These are phyloP conservation scores for Stenotaenia linearis DNA, from an alignment of 2,888 invertebrate species.

Conservation along the genomic window DNA sequence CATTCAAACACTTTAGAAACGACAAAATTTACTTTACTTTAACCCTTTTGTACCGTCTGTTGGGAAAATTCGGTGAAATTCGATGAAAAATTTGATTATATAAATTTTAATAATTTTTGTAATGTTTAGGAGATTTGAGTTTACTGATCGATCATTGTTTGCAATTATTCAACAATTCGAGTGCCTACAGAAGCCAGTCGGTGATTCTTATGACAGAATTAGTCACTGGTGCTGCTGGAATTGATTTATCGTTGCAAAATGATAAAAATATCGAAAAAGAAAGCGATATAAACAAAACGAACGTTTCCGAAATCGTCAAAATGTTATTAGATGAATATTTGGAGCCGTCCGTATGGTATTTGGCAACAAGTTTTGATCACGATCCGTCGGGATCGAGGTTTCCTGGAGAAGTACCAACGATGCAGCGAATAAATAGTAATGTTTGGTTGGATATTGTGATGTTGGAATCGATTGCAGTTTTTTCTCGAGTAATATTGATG, in stretches of 20 bases:
- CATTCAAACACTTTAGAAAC: neutral
- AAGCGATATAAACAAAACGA: too few relatives aligned
- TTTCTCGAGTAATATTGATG: neutral
- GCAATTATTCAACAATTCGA: neutral
- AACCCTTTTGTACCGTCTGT: neutral
- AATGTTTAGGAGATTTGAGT: neutral
- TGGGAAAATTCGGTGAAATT: neutral
- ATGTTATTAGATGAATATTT: neutral
- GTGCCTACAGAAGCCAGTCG: neutral
- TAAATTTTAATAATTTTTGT: neutral
- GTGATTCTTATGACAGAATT: neutral
- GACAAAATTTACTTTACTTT: neutral
- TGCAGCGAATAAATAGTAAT: neutral
- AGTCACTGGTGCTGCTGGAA: neutral
- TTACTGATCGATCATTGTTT: neutral
- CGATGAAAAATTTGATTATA: neutral
- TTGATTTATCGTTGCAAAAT: too few relatives aligned
- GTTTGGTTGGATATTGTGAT: neutral
- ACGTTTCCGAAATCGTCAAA: neutral
- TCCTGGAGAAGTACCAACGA: too few relatives aligned
- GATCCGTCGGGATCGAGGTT: neutral
- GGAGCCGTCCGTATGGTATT: neutral
- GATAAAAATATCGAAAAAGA: neutral
- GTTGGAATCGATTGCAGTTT: neutral
- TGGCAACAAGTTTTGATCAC: neutral